Conservation (phyloP, 2,113 vertebrate species). For the Donacobius atricapilla region DNA sequence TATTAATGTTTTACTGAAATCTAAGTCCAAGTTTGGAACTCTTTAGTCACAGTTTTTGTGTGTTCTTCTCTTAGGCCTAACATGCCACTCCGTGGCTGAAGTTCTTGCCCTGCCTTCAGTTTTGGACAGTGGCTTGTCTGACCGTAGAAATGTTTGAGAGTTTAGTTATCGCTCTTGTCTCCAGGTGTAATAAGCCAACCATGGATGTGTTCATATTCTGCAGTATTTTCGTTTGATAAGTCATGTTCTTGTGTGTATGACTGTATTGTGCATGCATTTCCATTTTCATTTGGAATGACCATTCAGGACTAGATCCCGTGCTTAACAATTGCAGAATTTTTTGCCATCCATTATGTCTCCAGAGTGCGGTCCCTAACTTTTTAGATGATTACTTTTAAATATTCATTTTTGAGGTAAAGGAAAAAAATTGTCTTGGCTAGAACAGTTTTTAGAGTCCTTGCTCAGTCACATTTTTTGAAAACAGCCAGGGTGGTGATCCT, state of each 20-base stretch:
- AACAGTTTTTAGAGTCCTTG: background rate
- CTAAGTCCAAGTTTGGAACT: background rate
- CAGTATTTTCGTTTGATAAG: background rate
- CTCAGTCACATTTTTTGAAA: background rate
- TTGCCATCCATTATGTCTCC: background rate
- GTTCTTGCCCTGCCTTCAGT: background rate
- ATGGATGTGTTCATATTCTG: background rate
- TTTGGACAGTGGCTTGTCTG: background rate
- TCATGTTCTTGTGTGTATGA: accelerated
- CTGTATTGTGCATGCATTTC: background rate
- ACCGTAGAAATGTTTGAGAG: background rate
- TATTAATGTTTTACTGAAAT: background rate
- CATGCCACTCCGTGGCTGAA: background rate
- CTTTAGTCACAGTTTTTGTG: background rate
- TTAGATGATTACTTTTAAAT: background rate
- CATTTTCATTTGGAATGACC: background rate
- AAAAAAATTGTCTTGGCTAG: too few relatives aligned
- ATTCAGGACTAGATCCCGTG: background rate
- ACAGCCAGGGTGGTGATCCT: background rate
- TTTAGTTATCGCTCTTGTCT: background rate
- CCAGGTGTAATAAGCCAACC: background rate
- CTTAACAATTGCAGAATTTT: background rate
- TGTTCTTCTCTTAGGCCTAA: background rate
- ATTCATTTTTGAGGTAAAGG: background rate
- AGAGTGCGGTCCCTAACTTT: background rate